phyloP scores from a whole-genome alignment of 2,113 vertebrate genomes.

The Paralichthys olivaceus region DNA sequence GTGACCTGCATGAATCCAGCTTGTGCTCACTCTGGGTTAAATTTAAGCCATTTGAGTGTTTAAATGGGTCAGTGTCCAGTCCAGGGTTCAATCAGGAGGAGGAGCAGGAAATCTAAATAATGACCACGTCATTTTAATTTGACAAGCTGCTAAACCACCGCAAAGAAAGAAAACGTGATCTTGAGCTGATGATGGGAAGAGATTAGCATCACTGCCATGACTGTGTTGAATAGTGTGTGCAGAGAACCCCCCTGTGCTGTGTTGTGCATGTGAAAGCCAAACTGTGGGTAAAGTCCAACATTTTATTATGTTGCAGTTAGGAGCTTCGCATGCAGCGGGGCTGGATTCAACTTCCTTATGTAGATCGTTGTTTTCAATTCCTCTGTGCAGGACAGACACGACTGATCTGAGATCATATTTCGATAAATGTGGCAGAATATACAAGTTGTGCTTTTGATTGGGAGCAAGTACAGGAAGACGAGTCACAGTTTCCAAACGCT shows the following conservation, averaged over 20 bases:
- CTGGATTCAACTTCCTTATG: too few species aligned
- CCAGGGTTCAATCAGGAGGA: background rate
- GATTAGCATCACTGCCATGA: too few species aligned
- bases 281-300: too few species aligned
- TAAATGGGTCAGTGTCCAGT: conserved; percentile 18
- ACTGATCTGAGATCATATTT: too few species aligned
- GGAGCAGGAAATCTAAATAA: background rate
- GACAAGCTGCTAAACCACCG: background rate
- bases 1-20: conserved; percentile 60
- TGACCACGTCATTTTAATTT: background rate
- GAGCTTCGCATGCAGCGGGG: too few species aligned
- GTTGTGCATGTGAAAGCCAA: too few species aligned
- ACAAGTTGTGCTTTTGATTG: background rate
- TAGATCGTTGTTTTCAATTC: too few species aligned
- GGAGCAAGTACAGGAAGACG: background rate
- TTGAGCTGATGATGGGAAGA: too few species aligned
- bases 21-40: conserved; percentile 38
- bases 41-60: conserved; percentile 19
- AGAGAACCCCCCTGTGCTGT: too few species aligned
- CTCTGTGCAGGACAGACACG: background rate
- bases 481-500: conserved; percentile 3
- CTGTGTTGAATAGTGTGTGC: too few species aligned
- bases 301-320: too few species aligned
- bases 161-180: too few species aligned
- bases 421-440: background rate